Evolutionary conservation across 2,797 vertebrate species (phyloP).

Genomic region (Iguana delicatissima): DNA sequence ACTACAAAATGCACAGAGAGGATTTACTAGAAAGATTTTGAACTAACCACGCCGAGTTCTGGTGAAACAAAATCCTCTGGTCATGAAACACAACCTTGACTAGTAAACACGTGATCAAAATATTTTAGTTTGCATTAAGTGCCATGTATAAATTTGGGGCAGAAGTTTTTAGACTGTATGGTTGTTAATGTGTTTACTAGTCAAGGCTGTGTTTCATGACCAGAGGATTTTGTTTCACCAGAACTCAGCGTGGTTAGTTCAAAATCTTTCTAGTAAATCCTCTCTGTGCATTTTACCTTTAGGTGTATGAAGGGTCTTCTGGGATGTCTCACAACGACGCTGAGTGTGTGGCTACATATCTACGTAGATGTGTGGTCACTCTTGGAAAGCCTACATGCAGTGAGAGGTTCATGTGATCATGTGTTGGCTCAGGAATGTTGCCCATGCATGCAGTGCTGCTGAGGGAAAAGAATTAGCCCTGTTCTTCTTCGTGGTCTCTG

Average conservation of each 20-base stretch:
- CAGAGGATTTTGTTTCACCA: background rate
- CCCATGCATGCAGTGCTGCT: background rate
- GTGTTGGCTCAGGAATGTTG: too few relatives aligned
- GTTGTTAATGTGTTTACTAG: background rate
- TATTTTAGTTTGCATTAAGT: background rate
- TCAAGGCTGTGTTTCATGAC: background rate
- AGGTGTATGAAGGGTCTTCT: background rate
- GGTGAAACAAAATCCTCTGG: background rate
- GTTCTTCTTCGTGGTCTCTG: too few relatives aligned
- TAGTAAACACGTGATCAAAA: background rate
- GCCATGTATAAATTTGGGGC: background rate
- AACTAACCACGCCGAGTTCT: background rate
- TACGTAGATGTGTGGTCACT: background rate
- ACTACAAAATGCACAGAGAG: background rate
- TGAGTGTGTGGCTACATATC: background rate
- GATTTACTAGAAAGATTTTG: too few relatives aligned
- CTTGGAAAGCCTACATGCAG: background rate
- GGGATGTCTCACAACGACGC: background rate
- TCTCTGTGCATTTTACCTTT: background rate
- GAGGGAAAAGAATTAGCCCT: background rate
- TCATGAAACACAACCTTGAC: background rate
- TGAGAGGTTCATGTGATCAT: background rate
- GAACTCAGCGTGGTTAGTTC: background rate
- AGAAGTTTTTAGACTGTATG: background rate
- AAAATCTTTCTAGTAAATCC: background rate